Percentiles rank a stretch among this genome's conserved stretches.
These are phyloP conservation scores for Palaemon carinicauda DNA, from an alignment of 1,140 invertebrate species.

Conservation along the genomic window DNA sequence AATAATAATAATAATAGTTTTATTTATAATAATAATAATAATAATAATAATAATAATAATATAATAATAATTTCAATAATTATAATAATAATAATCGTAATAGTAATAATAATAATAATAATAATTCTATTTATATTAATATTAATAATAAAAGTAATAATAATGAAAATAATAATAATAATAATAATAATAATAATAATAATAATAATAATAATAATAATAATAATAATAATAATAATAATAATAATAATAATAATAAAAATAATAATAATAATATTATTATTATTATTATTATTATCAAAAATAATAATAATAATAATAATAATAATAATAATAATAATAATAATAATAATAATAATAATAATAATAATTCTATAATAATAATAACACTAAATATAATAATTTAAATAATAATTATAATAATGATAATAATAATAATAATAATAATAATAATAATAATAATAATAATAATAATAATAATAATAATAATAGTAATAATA, in stretches of 20 bases:
- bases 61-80: background rate
- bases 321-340: background rate
- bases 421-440: background rate
- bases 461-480: background rate
- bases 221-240: background rate
- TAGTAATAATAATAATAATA: conserved; percentile 6
- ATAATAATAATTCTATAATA: background rate
- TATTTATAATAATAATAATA: background rate
- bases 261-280: background rate
- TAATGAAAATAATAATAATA: background rate
- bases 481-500: background rate
- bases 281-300: background rate
- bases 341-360: background rate
- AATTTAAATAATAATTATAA: background rate
- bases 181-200: background rate
- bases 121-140: background rate
- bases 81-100: background rate
- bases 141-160: background rate
- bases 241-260: background rate
- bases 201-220: background rate
- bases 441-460: background rate
- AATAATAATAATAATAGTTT: conserved; percentile 3
- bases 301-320: background rate
- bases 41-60: background rate
- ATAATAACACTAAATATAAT: background rate